Conservation (phyloP, 1,140 invertebrate genomes). For the Achroia grisella region DNA sequence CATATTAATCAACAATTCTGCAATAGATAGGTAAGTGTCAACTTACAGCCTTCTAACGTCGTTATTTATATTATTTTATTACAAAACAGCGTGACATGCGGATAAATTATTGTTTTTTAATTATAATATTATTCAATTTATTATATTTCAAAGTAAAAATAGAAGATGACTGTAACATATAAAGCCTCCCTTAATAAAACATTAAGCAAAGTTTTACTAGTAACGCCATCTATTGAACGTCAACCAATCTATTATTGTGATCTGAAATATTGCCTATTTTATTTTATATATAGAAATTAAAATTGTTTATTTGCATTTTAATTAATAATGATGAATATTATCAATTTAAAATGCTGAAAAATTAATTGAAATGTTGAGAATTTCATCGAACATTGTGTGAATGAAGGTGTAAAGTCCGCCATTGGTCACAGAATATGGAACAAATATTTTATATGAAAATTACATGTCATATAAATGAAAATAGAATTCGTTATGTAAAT, state of each 20-base stretch:
- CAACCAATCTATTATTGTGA: too few relatives aligned
- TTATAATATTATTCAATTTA: background rate
- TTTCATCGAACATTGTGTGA: too few relatives aligned
- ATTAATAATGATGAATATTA: too few relatives aligned
- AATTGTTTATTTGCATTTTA: too few relatives aligned
- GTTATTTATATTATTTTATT: too few relatives aligned
- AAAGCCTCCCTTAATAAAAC: background rate
- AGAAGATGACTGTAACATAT: background rate
- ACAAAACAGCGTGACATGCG: slow-evolving; percentile 9
- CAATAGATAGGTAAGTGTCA: too few relatives aligned
- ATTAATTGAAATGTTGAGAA: background rate
- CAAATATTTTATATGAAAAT: too few relatives aligned
- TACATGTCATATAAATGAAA: too few relatives aligned
- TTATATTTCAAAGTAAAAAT: background rate
- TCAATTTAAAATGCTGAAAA: background rate
- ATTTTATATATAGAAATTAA: too few relatives aligned
- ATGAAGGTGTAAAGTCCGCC: background rate
- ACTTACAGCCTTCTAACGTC: too few relatives aligned
- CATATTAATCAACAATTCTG: slow-evolving; percentile 1
- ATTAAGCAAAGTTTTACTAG: background rate
- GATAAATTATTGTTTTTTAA: background rate
- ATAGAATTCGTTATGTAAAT: too few relatives aligned
- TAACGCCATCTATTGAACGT: slow-evolving; percentile 3
- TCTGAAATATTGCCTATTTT: too few relatives aligned
- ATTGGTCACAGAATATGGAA: background rate